Percentiles rank a stretch among this genome's conserved stretches.
Conservation (phyloP, 1,140 invertebrate species). For the Aphidius ervi region DNA sequence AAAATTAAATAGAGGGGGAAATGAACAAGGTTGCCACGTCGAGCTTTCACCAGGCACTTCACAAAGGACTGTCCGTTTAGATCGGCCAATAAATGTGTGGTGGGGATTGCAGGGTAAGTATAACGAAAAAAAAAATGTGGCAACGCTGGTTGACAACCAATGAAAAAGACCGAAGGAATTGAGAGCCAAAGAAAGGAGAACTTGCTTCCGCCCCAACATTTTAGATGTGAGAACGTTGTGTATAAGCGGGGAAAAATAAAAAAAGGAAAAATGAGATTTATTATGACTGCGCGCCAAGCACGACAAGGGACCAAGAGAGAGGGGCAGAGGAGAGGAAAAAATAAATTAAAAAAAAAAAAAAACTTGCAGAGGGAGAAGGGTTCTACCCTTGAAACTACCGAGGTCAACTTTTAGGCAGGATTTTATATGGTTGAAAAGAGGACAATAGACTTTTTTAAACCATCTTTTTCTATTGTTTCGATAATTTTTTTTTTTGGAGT, state of each 20-base stretch:
- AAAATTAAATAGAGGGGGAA: constrained; percentile 27
- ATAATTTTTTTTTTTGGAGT: not conserved
- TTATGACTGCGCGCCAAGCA: constrained; percentile 5
- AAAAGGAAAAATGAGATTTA: constrained; percentile 1
- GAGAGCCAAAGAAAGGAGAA: constrained; percentile 14
- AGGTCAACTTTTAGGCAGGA: constrained; percentile 53
- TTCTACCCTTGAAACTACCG: constrained; percentile 53
- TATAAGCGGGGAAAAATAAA: not conserved
- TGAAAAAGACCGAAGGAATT: constrained; percentile 25
- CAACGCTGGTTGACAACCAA: constrained; percentile 25
- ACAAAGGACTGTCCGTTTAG: constrained; percentile 47
- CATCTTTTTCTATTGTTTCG: not conserved
- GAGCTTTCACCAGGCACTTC: constrained; percentile 45
- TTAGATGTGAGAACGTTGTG: constrained; percentile 12
- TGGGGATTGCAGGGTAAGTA: constrained; percentile 43
- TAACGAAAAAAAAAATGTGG: constrained; percentile 23
- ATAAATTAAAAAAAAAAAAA: constrained; percentile 15
- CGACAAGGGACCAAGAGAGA: constrained; percentile 22
- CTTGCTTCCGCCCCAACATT: constrained; percentile 3
- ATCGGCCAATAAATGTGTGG: constrained; percentile 37
- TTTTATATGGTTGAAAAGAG: constrained; percentile 27
- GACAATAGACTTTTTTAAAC: constrained; percentile 15
- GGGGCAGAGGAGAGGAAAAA: constrained; percentile 7
- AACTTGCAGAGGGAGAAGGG: constrained; percentile 29
- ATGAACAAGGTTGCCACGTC: constrained; percentile 39